phyloP scores from a whole-genome alignment of 2,797 vertebrate species.

The Rhynchonycteris naso region DNA sequence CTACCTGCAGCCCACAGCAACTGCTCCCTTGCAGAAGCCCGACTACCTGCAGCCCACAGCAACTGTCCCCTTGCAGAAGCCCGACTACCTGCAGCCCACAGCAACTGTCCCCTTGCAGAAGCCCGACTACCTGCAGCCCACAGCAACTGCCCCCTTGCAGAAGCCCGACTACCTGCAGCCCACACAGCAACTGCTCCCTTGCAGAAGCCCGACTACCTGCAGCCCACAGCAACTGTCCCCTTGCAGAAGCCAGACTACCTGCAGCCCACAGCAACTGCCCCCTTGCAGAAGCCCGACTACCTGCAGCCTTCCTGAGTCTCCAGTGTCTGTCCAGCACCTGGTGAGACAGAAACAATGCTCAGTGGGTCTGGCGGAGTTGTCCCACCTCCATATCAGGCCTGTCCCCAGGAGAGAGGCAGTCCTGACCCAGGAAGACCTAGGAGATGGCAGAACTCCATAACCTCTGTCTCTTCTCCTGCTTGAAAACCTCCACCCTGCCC shows the following conservation, averaged over 20 bases:
- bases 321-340: rapidly evolving
- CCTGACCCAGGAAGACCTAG: neutral
- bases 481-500: neutral
- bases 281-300: neutral
- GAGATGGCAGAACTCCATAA: neutral
- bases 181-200: neutral
- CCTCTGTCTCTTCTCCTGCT: neutral
- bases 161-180: neutral
- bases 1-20: neutral
- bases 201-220: neutral
- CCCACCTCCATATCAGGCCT: neutral
- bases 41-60: neutral
- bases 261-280: neutral
- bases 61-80: neutral
- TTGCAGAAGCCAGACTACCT: neutral
- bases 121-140: neutral
- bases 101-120: neutral
- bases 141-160: neutral
- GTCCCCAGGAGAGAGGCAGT: neutral
- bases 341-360: rapidly evolving
- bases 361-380: rapidly evolving
- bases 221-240: neutral
- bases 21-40: neutral
- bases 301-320: neutral
- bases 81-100: neutral